phyloP scores from a whole-genome alignment of 2,888 invertebrate genomes.

The Microctonus hyperodae region DNA sequence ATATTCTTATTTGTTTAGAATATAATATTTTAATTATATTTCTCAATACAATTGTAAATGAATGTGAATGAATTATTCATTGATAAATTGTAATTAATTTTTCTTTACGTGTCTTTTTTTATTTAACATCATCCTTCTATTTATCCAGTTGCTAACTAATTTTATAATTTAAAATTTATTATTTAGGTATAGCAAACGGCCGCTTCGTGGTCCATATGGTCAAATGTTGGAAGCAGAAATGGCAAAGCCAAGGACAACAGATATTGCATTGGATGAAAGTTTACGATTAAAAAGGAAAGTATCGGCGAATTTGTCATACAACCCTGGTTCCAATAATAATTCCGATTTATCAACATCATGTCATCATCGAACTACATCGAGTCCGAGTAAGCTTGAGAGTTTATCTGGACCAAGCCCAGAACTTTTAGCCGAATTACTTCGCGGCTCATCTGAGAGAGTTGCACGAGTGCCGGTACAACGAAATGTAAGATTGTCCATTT shows the following conservation, averaged over 20 bases:
- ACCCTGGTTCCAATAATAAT: slow-evolving; percentile 47
- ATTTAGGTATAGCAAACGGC: slow-evolving; percentile 75
- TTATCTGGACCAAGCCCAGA: slow-evolving; percentile 70
- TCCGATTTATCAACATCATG: slow-evolving; percentile 66
- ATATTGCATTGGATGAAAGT: slow-evolving; percentile 52
- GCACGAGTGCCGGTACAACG: slow-evolving; percentile 62
- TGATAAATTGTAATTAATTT: too few species aligned
- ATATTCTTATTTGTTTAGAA: too few species aligned
- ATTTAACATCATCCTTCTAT: too few species aligned
- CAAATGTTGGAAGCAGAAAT: slow-evolving; percentile 84
- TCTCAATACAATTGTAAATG: neutral
- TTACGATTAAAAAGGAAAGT: slow-evolving; percentile 68
- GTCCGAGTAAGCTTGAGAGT: slow-evolving; percentile 79
- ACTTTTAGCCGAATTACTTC: slow-evolving; percentile 77
- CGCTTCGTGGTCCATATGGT: slow-evolving; percentile 78
- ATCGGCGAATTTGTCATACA: slow-evolving; percentile 67
- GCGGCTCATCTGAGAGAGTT: slow-evolving; percentile 81
- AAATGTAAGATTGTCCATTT: slow-evolving; percentile 51
- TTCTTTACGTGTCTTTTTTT: too few species aligned
- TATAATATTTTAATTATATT: neutral
- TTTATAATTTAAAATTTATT: slow-evolving; percentile 15
- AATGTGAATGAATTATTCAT: too few species aligned
- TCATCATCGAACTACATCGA: slow-evolving; percentile 81
- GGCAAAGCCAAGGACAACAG: slow-evolving; percentile 71
- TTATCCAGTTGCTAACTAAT: too few species aligned